Evolutionary conservation across 2,888 invertebrate species (phyloP), one percentile per base, ranked within the genome.

Genomic region (Linnaemya tessellans): DNA sequence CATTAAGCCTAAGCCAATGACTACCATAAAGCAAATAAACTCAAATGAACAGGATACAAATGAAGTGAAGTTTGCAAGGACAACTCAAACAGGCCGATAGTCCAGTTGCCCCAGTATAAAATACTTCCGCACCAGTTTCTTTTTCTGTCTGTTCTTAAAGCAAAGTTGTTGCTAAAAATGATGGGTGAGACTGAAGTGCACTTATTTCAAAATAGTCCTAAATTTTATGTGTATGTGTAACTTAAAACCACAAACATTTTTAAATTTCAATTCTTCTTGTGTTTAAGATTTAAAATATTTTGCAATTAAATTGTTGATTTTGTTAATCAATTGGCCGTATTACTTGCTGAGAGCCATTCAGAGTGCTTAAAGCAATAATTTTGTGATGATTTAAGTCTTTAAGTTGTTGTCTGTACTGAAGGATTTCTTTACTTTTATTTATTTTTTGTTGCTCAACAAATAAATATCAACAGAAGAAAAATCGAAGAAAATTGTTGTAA

Each of bases 401-500:
- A 18, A 38, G 10, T 54, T 56, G 18, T 58, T 67, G 11, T 35
- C 60, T 25, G 18, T 30, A 5, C 30, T 3, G 1, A 70, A 38
- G 22, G 20, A 5, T 13, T n/a, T 9, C 3, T 30, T 15, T 46
- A 7, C 5, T 51, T 15, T 68, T 3, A 9, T 0, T 0, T n/a
- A 15, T 49, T 30, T 30, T 49, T 30, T 30, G 8, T 49, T 43
- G 15, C 41, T 9, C 25, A 25, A 13, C 9, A 73, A 49, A 10
- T 46, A 22, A 46, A 13, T 8, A 58, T 30, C 7, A 41, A 13
- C 11, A 10, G 4, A n/a, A 65, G 41, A 77, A 70, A 68, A 70
- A 68, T 60, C n/a, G 38, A 18, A 43, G 25, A 70, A 78, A 68
- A 30, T 60, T 78, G 51, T 70, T 70, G 70, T 46, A 77, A 18